Conservation (phyloP, 2,797 vertebrate genomes). For the Cyclopterus lumpus region DNA sequence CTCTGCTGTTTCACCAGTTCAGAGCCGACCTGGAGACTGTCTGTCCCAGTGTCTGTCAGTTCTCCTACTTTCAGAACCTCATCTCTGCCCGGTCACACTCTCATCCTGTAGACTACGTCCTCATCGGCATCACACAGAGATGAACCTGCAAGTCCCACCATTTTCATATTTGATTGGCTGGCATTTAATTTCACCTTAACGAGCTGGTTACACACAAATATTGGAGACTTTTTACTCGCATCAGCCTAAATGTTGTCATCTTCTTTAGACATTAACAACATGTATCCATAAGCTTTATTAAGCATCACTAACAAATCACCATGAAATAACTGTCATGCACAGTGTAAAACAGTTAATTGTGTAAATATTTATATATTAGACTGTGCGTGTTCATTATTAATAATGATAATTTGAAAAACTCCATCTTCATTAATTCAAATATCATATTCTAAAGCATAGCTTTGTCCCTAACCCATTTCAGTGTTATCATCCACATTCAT, state of each 20-base stretch:
- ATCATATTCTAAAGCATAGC: constrained; percentile 14
- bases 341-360: neutral
- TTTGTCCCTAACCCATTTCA: constrained; percentile 76
- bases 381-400: neutral
- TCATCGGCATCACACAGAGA: constrained; percentile 68
- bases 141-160: constrained; percentile 66
- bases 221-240: neutral
- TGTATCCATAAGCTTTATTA: neutral
- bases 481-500: constrained; percentile 44
- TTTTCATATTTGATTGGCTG: constrained; percentile 52
- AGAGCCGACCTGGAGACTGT: constrained; percentile 75
- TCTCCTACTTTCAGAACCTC: constrained; percentile 96
- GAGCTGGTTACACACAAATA: constrained; percentile 73
- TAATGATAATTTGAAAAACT: constrained; percentile 19
- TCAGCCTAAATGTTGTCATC: neutral
- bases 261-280: neutral
- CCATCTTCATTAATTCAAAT: constrained; percentile 25
- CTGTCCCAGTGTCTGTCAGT: constrained; percentile 87
- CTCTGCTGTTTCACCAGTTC: constrained; percentile 64
- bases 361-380: neutral
- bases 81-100: constrained; percentile 85
- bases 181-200: constrained; percentile 6
- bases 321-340: neutral
- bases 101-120: constrained; percentile 67
- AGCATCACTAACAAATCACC: constrained; percentile 2